Conservation (phyloP, 2,797 vertebrate genomes). For the Rhyacichthys aspro region DNA sequence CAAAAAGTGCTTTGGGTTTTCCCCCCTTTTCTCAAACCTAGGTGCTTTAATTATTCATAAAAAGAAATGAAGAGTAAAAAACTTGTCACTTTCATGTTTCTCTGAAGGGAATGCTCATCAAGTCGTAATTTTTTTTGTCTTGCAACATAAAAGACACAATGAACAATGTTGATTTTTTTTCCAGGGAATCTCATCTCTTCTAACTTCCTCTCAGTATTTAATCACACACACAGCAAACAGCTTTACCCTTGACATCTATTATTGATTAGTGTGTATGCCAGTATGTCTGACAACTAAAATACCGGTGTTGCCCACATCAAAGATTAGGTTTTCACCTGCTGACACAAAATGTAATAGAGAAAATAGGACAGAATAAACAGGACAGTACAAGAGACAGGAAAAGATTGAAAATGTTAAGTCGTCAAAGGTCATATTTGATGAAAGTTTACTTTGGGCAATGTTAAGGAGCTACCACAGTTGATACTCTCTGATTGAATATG, state of each 20-base stretch:
- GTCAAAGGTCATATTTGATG: too few species aligned
- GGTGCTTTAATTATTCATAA: slow-evolving; percentile 53
- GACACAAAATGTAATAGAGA: slow-evolving; percentile 21
- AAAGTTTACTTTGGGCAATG: too few species aligned
- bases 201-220: background rate
- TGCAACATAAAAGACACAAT: slow-evolving; percentile 4
- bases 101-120: slow-evolving; percentile 13
- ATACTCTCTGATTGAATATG: too few species aligned
- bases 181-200: slow-evolving; percentile 2
- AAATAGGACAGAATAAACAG: too few species aligned
- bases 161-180: slow-evolving; percentile 17
- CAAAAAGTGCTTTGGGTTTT: slow-evolving; percentile 24
- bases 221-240: background rate
- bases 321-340: slow-evolving; percentile 41
- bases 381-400: too few species aligned
- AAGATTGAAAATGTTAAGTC: too few species aligned
- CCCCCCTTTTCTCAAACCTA: slow-evolving; percentile 18
- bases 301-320: slow-evolving; percentile 45
- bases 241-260: slow-evolving; percentile 31
- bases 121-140: slow-evolving; percentile 17
- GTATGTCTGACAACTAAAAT: slow-evolving; percentile 53
- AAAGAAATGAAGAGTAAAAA: slow-evolving; percentile 29
- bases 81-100: slow-evolving; percentile 8
- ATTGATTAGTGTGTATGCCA: slow-evolving; percentile 44
- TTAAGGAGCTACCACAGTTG: too few species aligned